phyloP scores from a whole-genome alignment of 2,888 invertebrate species.

The Cephus rjabovi region DNA sequence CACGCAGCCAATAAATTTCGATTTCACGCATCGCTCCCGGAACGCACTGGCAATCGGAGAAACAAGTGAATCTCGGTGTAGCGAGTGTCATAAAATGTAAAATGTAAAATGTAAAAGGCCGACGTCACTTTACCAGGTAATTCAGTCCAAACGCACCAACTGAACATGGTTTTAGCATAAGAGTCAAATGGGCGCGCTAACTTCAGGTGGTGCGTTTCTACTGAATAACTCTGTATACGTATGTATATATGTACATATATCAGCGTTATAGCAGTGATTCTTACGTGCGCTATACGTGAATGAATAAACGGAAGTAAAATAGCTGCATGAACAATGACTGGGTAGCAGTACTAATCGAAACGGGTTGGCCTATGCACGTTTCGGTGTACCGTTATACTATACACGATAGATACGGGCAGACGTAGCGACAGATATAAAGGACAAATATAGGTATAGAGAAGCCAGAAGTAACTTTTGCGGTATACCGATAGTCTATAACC shows the following conservation, averaged over 20 bases:
- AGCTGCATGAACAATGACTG: neutral
- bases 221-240: too few relatives aligned
- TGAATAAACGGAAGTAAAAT: neutral
- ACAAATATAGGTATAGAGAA: neutral
- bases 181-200: too few relatives aligned
- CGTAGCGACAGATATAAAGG: neutral
- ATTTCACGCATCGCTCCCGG: neutral
- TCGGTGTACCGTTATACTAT: conserved; percentile 1
- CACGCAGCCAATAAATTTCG: conserved; percentile 1
- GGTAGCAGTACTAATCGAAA: neutral
- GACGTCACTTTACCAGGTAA: too few relatives aligned
- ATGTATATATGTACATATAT: too few relatives aligned
- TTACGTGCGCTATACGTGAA: neutral
- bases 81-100: too few relatives aligned
- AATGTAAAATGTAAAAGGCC: too few relatives aligned
- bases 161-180: too few relatives aligned
- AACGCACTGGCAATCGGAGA: neutral
- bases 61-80: neutral
- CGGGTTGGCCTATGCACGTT: neutral
- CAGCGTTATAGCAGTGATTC: neutral
- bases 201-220: too few relatives aligned
- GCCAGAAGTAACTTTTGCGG: neutral
- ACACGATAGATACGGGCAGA: neutral
- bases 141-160: too few relatives aligned
- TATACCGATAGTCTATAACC: neutral